These are phyloP conservation scores for Rhopalosiphum maidis DNA, from an alignment of 1,140 invertebrate genomes.

Conservation along the genomic window DNA sequence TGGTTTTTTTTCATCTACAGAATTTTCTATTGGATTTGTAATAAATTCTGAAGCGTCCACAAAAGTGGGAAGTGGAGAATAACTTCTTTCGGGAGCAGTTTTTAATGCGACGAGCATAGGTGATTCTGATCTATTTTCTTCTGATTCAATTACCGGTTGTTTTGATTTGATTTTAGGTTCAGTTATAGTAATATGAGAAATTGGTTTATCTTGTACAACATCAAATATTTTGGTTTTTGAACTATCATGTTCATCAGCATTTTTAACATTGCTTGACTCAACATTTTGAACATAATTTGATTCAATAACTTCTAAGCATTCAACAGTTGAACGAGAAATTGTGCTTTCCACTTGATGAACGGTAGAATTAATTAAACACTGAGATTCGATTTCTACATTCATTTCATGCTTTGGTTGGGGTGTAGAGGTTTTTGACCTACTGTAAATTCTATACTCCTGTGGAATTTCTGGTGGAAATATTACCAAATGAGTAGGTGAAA, in stretches of 20 bases:
- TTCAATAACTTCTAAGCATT: background rate
- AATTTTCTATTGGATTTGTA: constrained; percentile 25
- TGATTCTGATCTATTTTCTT: constrained; percentile 56
- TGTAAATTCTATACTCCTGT: background rate
- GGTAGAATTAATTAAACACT: background rate
- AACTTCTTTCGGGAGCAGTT: constrained; percentile 72
- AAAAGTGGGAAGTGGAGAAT: constrained; percentile 63
- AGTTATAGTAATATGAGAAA: background rate
- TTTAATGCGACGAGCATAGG: constrained; percentile 74
- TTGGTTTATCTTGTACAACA: background rate
- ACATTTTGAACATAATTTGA: no score
- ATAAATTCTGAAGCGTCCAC: constrained; percentile 48
- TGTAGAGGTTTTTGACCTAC: constrained; percentile 30
- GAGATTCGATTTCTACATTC: background rate
- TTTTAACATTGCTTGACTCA: background rate
- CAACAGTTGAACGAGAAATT: background rate
- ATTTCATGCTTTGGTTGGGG: background rate
- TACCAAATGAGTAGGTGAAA: constrained; percentile 59
- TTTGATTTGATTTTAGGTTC: background rate
- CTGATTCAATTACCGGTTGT: background rate
- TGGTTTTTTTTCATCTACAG: constrained; percentile 58
- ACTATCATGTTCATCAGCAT: background rate
- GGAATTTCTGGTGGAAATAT: constrained; percentile 60
- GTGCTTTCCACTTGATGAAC: background rate
- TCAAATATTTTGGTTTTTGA: background rate